Evolutionary conservation across 2,113 vertebrate genomes (phyloP).

Genomic region (Sorex fumeus): DNA sequence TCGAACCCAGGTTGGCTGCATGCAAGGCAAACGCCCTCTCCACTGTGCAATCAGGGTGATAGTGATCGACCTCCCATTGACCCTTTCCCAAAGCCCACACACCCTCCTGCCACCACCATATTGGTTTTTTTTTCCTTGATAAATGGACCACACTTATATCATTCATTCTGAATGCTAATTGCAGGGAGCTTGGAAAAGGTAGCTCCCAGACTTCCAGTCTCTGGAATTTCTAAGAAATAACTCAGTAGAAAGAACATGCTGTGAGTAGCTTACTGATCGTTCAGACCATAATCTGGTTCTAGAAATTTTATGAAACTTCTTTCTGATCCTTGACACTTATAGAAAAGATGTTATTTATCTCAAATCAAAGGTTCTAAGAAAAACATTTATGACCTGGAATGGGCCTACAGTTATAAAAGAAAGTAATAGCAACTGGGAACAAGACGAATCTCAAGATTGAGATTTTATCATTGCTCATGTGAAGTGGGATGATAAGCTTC

Average conservation of each 20-base stretch:
- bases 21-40: too few species aligned
- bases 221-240: neutral
- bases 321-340: neutral
- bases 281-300: neutral
- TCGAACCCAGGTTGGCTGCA: too few species aligned
- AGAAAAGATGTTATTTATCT: neutral
- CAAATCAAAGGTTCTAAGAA: slow-evolving; percentile 5
- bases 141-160: neutral
- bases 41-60: too few species aligned
- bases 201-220: neutral
- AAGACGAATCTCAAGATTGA: neutral
- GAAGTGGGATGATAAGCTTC: slow-evolving; percentile 18
- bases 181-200: slow-evolving; percentile 11
- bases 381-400: neutral
- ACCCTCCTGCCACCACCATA: neutral
- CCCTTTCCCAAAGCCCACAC: neutral
- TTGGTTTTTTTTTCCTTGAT: neutral
- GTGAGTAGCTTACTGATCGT: neutral
- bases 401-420: slow-evolving; percentile 11
- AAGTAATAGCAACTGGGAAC: neutral
- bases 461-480: neutral
- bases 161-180: slow-evolving; percentile 15
- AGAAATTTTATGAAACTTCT: slow-evolving; percentile 34
- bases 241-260: slow-evolving; percentile 18
- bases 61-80: neutral